Evolutionary conservation across 2,797 vertebrate species (phyloP).

Genomic region (Chiroxiphia lanceolata): DNA sequence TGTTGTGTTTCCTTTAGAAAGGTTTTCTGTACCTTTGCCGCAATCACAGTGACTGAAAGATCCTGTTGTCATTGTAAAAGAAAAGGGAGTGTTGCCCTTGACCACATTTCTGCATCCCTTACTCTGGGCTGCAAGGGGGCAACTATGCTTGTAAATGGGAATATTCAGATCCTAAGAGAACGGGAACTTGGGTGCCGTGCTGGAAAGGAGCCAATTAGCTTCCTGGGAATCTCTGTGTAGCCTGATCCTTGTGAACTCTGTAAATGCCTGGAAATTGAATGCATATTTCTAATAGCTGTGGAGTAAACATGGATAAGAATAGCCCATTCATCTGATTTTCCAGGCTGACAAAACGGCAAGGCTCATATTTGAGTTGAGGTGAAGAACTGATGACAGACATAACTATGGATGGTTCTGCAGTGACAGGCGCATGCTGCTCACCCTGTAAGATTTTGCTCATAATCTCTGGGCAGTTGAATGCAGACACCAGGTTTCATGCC

Average conservation of each 20-base stretch:
- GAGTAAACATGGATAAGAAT: constrained; percentile 59
- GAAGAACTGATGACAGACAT: neutral
- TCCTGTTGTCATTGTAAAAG: neutral
- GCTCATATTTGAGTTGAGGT: neutral
- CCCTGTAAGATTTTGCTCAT: neutral
- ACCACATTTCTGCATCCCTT: neutral
- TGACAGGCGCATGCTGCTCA: neutral
- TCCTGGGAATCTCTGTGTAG: neutral
- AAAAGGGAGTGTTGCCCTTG: neutral
- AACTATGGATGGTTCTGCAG: neutral
- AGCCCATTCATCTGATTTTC: constrained; percentile 57
- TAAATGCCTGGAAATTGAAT: constrained; percentile 24
- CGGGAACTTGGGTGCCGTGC: neutral
- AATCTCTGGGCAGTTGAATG: neutral
- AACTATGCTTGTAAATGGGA: neutral
- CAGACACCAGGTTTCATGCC: constrained; percentile 40
- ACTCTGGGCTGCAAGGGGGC: neutral
- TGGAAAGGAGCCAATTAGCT: neutral
- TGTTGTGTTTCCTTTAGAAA: neutral
- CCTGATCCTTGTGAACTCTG: constrained; percentile 13
- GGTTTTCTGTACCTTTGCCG: neutral
- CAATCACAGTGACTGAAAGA: neutral
- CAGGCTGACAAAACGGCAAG: neutral
- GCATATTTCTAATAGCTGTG: constrained; percentile 17
- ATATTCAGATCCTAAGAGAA: neutral